Percentiles rank a stretch among this genome's conserved stretches.
These are phyloP conservation scores for Nannoperca obscura DNA, from an alignment of 2,797 vertebrate genomes.

Conservation along the genomic window DNA sequence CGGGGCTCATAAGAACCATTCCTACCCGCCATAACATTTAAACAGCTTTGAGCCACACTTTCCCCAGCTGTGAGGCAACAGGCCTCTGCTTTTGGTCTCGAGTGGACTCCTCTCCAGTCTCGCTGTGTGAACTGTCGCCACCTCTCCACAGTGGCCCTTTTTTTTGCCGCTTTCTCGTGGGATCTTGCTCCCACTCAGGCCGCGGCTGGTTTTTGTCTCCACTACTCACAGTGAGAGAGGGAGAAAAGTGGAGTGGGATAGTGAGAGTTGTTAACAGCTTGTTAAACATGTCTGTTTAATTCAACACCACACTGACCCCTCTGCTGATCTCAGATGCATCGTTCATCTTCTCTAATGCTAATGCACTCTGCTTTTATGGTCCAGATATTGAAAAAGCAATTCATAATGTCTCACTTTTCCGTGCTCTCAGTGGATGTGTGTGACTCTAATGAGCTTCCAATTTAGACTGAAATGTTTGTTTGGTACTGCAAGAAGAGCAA, in stretches of 20 bases:
- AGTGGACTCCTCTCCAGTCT: slow-evolving; percentile 27
- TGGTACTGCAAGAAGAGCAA: slow-evolving; percentile 26
- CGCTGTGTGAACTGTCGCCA: slow-evolving; percentile 65
- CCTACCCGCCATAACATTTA: slow-evolving; percentile 67
- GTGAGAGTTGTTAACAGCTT: slow-evolving; percentile 76
- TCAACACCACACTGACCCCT: slow-evolving; percentile 53
- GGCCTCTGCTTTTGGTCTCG: slow-evolving; percentile 68
- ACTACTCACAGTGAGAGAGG: slow-evolving; percentile 6
- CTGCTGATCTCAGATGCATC: slow-evolving; percentile 52
- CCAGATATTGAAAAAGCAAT: slow-evolving; percentile 65
- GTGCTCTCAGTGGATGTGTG: slow-evolving; percentile 37
- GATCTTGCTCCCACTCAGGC: slow-evolving; percentile 39
- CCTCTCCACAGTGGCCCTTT: slow-evolving; percentile 38
- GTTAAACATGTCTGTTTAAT: slow-evolving; percentile 77
- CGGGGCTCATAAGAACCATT: slow-evolving; percentile 65
- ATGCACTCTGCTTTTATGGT: slow-evolving; percentile 62
- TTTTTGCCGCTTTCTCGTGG: slow-evolving; percentile 42
- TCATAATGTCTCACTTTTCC: slow-evolving; percentile 52
- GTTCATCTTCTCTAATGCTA: slow-evolving; percentile 65
- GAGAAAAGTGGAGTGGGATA: slow-evolving; percentile 17
- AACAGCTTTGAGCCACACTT: slow-evolving; percentile 65
- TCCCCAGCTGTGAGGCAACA: slow-evolving; percentile 68
- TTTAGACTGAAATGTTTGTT: slow-evolving; percentile 67
- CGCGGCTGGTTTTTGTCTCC: slow-evolving; percentile 48
- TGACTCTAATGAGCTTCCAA: slow-evolving; percentile 68